Evolutionary conservation across 2,113 vertebrate species (phyloP).

Genomic region (Petroica traversi): DNA sequence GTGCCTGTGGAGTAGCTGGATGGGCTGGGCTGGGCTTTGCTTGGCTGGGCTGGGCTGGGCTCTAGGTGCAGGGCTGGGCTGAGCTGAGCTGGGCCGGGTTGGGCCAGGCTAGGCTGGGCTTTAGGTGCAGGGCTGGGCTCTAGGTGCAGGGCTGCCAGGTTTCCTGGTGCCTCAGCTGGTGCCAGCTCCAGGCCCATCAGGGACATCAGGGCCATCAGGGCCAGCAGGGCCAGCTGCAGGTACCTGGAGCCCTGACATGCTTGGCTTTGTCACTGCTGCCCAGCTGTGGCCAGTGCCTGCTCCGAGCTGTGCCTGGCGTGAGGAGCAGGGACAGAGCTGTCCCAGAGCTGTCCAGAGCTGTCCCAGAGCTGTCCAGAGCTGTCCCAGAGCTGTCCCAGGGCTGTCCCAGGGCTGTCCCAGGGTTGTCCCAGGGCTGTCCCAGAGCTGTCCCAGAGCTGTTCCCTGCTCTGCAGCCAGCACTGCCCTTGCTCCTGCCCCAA

Average conservation of each 20-base stretch:
- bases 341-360: not conserved
- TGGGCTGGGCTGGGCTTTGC: not conserved
- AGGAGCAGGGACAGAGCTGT: not conserved
- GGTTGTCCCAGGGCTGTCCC: not conserved
- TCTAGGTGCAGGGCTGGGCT: accelerated
- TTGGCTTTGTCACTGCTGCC: not conserved
- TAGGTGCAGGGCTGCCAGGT: accelerated
- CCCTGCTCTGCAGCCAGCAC: not conserved
- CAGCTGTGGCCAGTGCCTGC: not conserved
- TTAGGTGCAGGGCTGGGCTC: not conserved
- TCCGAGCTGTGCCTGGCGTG: accelerated
- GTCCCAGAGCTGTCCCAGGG: too few species aligned
- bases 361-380: not conserved
- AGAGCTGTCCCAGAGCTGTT: not conserved
- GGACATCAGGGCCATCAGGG: not conserved
- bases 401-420: not conserved
- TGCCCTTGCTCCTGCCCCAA: not conserved
- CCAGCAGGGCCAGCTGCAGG: accelerated
- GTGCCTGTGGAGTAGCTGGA: accelerated
- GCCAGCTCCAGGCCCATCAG: too few species aligned
- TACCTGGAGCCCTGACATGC: not conserved
- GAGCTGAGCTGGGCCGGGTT: too few species aligned
- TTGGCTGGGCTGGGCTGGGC: too few species aligned
- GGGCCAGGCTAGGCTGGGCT: not conserved
- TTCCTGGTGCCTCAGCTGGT: not conserved